Evolutionary conservation across 2,888 invertebrate genomes (phyloP), one percentile per base, ranked within the genome.

Genomic region (Acrobeloides nanus): DNA sequence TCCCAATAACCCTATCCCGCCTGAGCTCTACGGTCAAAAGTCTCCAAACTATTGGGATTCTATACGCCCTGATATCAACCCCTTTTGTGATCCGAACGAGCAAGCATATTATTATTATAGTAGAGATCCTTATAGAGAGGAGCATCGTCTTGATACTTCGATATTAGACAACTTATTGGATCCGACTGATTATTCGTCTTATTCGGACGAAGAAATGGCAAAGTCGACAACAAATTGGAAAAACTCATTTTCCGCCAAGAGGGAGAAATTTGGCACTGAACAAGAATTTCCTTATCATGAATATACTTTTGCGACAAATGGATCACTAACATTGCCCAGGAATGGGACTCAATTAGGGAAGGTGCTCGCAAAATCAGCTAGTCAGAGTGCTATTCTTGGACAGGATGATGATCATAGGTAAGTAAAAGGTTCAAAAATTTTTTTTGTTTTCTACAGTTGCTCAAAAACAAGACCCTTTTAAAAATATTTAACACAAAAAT

Each of bases 161-260:
- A n/a, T n/a, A n/a, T n/a, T n/a, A n/a, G n/a, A n/a, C n/a, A n/a
- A n/a, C n/a, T n/a, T n/a, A n/a, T n/a, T n/a, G n/a, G n/a, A n/a
- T n/a, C n/a, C n/a, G n/a, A n/a, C n/a, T n/a, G n/a, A n/a, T n/a
- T n/a, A n/a, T n/a, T n/a, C n/a, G n/a, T n/a, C n/a, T n/a, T n/a
- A 39, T 33, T 5, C 39, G 15, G 62, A 59, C 48, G 63, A 63
- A 53, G 57, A 57, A 23, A 66, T 66, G 66, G 59, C 52, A 43
- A 57, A 59, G 2, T 57, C 65, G 15, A 66, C 66, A 10, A 48
- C 57, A 6, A 62, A 63, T 48, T 67, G 67, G 67, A 50, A 54
- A 38, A 58, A 57, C 20, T 56, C 59, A 5, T 67, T 67, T 46
- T 61, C 51, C 27, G 41, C 46, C n/a, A 48, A 46, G 39, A 40